Evolutionary conservation across 2,113 vertebrate genomes (phyloP).

Genomic region (Panurus biarmicus): DNA sequence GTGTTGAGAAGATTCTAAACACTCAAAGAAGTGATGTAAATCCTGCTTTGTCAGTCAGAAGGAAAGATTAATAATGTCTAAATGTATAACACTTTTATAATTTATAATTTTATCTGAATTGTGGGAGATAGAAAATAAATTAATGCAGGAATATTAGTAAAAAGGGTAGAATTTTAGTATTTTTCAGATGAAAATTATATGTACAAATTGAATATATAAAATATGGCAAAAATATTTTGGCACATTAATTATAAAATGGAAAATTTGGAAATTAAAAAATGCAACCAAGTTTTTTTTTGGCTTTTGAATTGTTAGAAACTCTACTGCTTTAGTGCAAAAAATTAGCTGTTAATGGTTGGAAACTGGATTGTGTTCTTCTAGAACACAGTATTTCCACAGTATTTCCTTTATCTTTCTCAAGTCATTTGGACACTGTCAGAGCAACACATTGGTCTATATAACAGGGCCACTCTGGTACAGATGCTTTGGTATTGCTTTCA

Average conservation of each 20-base stretch:
- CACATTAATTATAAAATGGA: not conserved
- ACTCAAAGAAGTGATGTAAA: not conserved
- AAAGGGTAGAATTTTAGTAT: not conserved
- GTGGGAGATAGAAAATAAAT: not conserved
- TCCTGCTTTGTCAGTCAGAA: not conserved
- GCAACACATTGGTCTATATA: not conserved
- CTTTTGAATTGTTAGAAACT: not conserved
- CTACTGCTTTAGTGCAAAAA: not conserved
- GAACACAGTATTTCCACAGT: not conserved
- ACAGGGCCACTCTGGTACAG: not conserved
- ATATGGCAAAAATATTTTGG: not conserved
- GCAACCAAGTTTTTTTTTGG: rapidly evolving
- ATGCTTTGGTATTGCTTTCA: not conserved
- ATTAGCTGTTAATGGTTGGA: not conserved
- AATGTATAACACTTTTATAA: not conserved
- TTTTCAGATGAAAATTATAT: not conserved
- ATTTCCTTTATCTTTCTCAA: not conserved
- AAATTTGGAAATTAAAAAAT: not conserved
- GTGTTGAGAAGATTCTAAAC: not conserved
- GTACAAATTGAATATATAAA: not conserved
- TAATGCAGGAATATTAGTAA: not conserved
- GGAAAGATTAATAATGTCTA: not conserved
- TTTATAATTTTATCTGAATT: not conserved
- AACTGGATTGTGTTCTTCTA: not conserved
- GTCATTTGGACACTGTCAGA: not conserved